Percentiles rank a stretch among this genome's conserved stretches.
Conservation (phyloP, 2,888 invertebrate genomes). For the Stenotaenia linearis region DNA sequence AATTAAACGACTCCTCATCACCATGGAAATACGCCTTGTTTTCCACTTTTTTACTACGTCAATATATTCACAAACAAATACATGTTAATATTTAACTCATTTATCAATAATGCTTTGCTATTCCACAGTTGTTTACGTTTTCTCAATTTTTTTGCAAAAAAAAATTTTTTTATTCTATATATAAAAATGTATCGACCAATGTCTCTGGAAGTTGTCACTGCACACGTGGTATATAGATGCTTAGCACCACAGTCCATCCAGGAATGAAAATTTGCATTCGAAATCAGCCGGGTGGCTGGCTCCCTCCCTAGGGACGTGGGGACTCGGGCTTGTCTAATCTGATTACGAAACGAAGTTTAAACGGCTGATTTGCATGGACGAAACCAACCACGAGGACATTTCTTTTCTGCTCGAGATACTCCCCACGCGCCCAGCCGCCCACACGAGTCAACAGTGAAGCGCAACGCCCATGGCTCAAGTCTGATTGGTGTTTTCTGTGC, state of each 20-base stretch:
- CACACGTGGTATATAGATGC: neutral
- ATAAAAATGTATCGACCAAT: neutral
- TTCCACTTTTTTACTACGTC: no score
- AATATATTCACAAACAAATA: neutral
- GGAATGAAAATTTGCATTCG: conserved; percentile 31
- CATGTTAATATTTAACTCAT: neutral
- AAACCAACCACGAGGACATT: conserved; percentile 28
- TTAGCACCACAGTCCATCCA: conserved; percentile 26
- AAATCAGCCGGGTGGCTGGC: conserved; percentile 26
- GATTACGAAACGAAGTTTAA: conserved; percentile 31
- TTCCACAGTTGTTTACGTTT: no score
- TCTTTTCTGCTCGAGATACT: conserved; percentile 29
- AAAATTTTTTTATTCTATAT: neutral
- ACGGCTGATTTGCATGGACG: conserved; percentile 32
- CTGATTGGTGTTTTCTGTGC: neutral
- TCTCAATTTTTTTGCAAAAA: neutral
- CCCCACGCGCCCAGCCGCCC: conserved; percentile 23
- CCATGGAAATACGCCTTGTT: neutral
- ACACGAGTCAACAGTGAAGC: conserved; percentile 10
- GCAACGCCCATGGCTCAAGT: conserved; percentile 20
- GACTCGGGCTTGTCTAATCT: conserved; percentile 24
- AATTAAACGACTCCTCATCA: neutral
- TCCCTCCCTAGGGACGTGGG: conserved; percentile 14
- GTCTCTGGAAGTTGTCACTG: conserved; percentile 16
- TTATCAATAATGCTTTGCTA: neutral